Percentiles rank a stretch among this genome's conserved stretches.
phyloP scores from a whole-genome alignment of 2,797 vertebrate species.

The Smutsia gigantea region DNA sequence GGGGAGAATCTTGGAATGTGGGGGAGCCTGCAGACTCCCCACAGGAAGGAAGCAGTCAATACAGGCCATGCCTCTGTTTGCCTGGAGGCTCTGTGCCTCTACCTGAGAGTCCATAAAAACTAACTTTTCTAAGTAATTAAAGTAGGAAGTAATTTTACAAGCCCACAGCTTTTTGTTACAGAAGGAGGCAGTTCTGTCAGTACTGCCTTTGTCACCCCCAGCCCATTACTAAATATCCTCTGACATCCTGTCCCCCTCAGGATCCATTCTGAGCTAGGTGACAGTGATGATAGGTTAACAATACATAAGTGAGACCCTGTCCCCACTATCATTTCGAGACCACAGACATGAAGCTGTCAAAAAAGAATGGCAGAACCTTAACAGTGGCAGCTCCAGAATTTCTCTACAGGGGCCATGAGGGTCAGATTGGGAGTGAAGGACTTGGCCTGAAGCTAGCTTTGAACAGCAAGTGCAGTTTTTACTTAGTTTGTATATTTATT shows the following conservation, averaged over 20 bases:
- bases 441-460: neutral
- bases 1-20: too few relatives aligned
- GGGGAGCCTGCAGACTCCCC: too few relatives aligned
- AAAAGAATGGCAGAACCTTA: neutral
- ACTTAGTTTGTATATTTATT: neutral
- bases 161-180: too few relatives aligned
- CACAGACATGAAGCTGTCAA: neutral
- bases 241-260: neutral
- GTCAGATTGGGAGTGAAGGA: neutral
- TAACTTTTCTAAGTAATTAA: neutral
- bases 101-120: neutral
- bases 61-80: neutral
- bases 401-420: neutral
- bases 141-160: neutral
- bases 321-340: neutral
- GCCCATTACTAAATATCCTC: neutral
- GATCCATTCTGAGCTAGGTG: neutral
- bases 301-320: neutral
- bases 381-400: neutral
- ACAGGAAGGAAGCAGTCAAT: neutral
- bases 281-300: neutral
- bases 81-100: neutral
- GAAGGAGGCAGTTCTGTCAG: neutral
- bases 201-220: neutral
- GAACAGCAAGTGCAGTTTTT: neutral